phyloP scores from a whole-genome alignment of 2,797 vertebrate genomes.

The Sebastes diploproa region DNA sequence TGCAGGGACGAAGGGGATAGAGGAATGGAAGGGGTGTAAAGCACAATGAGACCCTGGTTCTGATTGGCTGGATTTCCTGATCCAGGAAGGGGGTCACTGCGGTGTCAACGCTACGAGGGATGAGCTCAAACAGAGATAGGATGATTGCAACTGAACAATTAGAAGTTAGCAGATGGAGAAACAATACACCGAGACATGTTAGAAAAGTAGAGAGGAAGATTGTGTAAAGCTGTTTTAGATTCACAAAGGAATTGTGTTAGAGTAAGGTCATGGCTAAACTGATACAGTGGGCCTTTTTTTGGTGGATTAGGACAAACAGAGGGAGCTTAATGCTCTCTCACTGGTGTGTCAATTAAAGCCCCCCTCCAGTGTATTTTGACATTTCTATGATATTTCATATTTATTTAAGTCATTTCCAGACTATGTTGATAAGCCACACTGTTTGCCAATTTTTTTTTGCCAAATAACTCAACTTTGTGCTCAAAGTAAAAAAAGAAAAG shows the following conservation, averaged over 20 bases:
- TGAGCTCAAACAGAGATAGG: slow-evolving; percentile 47
- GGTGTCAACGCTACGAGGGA: slow-evolving; percentile 46
- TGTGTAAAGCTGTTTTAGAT: slow-evolving; percentile 16
- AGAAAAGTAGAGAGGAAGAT: background rate
- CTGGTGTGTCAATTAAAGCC: background rate
- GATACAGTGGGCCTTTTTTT: background rate
- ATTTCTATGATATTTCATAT: too few relatives aligned
- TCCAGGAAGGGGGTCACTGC: slow-evolving; percentile 46
- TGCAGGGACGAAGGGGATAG: slow-evolving; percentile 38
- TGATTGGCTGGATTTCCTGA: slow-evolving; percentile 57
- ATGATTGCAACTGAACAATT: slow-evolving; percentile 48
- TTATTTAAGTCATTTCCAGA: too few relatives aligned
- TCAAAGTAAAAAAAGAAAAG: too few relatives aligned
- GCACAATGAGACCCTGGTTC: slow-evolving; percentile 43
- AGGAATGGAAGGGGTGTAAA: slow-evolving; percentile 46
- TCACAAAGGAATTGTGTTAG: slow-evolving; percentile 5
- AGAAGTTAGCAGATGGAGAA: slow-evolving; percentile 24
- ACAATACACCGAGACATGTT: slow-evolving; percentile 14
- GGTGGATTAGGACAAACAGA: background rate
- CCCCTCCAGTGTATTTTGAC: too few relatives aligned
- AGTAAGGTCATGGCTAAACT: background rate
- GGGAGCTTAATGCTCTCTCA: background rate
- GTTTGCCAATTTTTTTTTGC: too few relatives aligned
- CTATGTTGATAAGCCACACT: too few relatives aligned
- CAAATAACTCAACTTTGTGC: too few relatives aligned